Base-by-base conservation (phyloP, 64 coral and sea anemone species). In the Astreopora myriophthalma region DNA sequence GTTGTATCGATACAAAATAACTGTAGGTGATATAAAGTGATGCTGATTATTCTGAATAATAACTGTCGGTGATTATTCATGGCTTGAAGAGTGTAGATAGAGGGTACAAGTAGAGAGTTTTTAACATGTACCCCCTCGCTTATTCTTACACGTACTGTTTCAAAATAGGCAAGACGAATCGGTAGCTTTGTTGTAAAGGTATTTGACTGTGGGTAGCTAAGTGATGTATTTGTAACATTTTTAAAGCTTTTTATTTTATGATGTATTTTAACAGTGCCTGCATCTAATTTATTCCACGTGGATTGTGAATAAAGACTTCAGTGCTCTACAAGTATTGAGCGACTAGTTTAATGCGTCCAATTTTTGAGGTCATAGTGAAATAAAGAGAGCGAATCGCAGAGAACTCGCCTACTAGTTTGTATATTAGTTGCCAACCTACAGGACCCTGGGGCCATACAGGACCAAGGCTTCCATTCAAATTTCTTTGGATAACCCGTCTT, bases 181-280 rank as follows among this genome's bases (percentile, higher is more conserved):
- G 55, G 10, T 83, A 64, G 52, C 30, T 38, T 37, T 64, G 6
- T 39, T 55, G 20, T 64, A 35, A 64, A 23, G 55, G 79, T 83
- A 64, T 83, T 38, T 34, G 19, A 55, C 34, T 14, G 79, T 83
- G 79, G 79, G 57, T 83, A 40, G 30, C 34, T 3, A 16, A 63
- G 79, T 83, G 8, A 83, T 34, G 32, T 83, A 55, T 83, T 81
- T 81, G 55, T 65, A 39, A 58, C 52, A 63, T 64, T 83, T 83
- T 83, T 83, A 64, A 83, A 16, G 5, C 79, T 83, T 82, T 82
- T 83, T 83, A 83, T 65, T 83, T 83, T 83, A 62, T 83, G 79
- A 80, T 60, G 27, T 83, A 63, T 83, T 83, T 83, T 83, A 83
- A 57, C 57, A 83, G 79, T 83, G 38, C 57, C 57, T 33, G 17